Percentiles rank a stretch among this genome's conserved stretches.
These are phyloP conservation scores for Cataglyphis hispanica DNA, from an alignment of 1,140 invertebrate genomes.

Conservation along the genomic window DNA sequence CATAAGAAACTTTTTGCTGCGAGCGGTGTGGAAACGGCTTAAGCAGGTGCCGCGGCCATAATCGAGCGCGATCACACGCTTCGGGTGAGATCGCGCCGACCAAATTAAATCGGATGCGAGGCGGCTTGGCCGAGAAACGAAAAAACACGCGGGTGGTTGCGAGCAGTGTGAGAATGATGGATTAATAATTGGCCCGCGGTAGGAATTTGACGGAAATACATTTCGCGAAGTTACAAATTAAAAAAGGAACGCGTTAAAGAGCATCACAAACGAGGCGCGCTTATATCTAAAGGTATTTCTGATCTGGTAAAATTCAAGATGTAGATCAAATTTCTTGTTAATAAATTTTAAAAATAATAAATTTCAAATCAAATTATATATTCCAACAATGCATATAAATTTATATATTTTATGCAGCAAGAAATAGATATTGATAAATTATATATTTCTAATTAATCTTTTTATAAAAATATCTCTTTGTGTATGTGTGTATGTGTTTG, in stretches of 20 bases:
- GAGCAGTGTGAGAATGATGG: slow-evolving; percentile 29
- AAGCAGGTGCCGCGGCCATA: slow-evolving; percentile 58
- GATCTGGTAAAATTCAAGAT: background rate
- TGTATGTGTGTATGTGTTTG: background rate
- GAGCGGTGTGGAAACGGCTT: slow-evolving; percentile 43
- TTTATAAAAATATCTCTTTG: background rate
- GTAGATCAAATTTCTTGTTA: background rate
- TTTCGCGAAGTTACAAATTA: slow-evolving; percentile 19
- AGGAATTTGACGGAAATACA: slow-evolving; percentile 18
- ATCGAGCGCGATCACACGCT: slow-evolving; percentile 49
- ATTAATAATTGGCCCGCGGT: slow-evolving; percentile 36
- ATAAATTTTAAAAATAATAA: background rate
- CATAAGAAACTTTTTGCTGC: slow-evolving; percentile 45
- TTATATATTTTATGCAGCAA: background rate
- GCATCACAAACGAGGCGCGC: background rate
- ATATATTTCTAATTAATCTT: background rate
- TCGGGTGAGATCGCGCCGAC: slow-evolving; percentile 5
- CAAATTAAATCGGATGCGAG: slow-evolving; percentile 53
- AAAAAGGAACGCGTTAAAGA: slow-evolving; percentile 22
- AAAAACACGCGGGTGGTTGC: background rate
- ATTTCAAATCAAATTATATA: background rate
- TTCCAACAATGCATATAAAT: background rate
- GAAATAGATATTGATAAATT: background rate
- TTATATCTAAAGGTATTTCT: background rate
- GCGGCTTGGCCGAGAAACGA: background rate